Evolutionary conservation across 2,113 vertebrate species (phyloP), one percentile per base, ranked within the genome.

Genomic region (Eidolon helvum): DNA sequence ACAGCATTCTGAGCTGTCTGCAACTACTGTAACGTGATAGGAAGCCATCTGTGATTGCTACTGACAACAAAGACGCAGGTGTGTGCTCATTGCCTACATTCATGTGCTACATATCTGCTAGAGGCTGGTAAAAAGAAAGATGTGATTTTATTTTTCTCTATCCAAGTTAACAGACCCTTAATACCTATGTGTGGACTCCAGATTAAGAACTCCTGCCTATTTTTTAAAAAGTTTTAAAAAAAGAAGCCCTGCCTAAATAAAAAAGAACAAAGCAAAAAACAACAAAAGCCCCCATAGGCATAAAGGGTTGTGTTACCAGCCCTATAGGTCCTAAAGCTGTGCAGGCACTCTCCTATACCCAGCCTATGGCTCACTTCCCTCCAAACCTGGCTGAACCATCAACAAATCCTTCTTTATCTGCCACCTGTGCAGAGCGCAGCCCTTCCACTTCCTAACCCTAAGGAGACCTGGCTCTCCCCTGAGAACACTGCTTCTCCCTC

Each of bases 11-110:
- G 74, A 92, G 71, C 33, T 69, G 43, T 57, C 90, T 26, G 35
- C 61, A n/a, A 26, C 28, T 53, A 61, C 63, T 63, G 57, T 87
- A 72, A 90, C 18, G 8, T 87, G 88, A 95, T 22, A 94, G 65
- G 85, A 90, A 84, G 93, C 65, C 65, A 83, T 55, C 75, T 91
- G 61, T 35, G n/a, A 75, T 88, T 63, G 80, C 79, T 43, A 57
- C 2, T 78, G 69, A 87, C 63, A 87, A 87, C 40, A 45, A 68
- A 95, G 93, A 12, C 80, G 4, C 84, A 95, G 88, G 75, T 38
- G 19, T 14, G 15, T 14, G 15, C 50, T 40, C 66, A 15, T 16
- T 45, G 38, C 69, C 61, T 93, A 33, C 18, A n/a, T 80, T 69
- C 50, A 74, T 65, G 38, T 40, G 66, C 50, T 59, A 6, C 4